Evolutionary conservation across 2,797 vertebrate species (phyloP), one percentile per base, ranked within the genome.

Genomic region (Triplophysa yarkandensis): DNA sequence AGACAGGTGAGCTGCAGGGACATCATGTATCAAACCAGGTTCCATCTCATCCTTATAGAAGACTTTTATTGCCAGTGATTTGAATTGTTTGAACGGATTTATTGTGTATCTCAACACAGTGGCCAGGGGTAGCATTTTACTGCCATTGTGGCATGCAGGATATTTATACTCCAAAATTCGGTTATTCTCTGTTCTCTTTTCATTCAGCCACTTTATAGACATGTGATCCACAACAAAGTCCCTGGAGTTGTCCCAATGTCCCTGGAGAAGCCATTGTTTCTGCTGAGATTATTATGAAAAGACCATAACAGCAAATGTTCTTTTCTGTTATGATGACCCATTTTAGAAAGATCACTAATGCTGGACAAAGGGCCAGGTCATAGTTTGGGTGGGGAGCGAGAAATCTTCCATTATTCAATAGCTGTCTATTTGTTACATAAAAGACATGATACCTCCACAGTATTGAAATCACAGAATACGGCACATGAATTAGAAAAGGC

Each of bases 1-100:
- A 83, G 27, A 86, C 87, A 82, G 83, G 86, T 88, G 80, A 83
- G 81, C 54, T 65, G 25, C 25, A n/a, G 57, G 14, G 43, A 71
- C 16, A 48, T 25, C 28, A n/a, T 16, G 36, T 50, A 43, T 27
- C 43, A 13, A 6, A 71, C 41, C 36, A 28, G 30, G 32, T 54
- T 27, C 27, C 36, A 5, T 39, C 9, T 54, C 7, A 13, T 39
- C 52, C 6, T 17, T 52, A 52, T 52, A 13, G 28, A 28, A 5
- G 23, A 27, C 23, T 52, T 46, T 17, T 46, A 46, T 46, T 50
- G 46, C 7, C 11, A 21, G 48, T 23, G 8, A n/a, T 50, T 50
- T 21, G 6, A 50, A 48, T 50, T 21, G 2, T 10, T 23, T 10
- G 46, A 9, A 21, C 23, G 7, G 32, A 11, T 10, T 36, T 36